Percentiles rank a stretch among this genome's conserved stretches.
Conservation (phyloP, 1,140 invertebrate species). For the Achroia grisella region DNA sequence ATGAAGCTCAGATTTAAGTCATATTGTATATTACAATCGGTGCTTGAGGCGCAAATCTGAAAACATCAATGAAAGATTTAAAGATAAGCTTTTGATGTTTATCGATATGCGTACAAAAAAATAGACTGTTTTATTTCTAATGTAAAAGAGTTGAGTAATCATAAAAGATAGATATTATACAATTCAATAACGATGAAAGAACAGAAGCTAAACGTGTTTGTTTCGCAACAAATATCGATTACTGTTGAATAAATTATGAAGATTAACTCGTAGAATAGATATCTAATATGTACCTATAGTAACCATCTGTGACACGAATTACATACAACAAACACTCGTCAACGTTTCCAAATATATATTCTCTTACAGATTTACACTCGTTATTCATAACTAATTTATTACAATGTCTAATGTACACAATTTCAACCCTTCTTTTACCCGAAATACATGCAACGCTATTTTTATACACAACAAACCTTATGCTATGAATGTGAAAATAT, state of each 20-base stretch:
- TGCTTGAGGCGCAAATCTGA: too few relatives aligned
- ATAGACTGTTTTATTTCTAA: too few relatives aligned
- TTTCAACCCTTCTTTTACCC: conserved; percentile 60
- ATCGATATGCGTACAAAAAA: too few relatives aligned
- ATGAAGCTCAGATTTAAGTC: too few relatives aligned
- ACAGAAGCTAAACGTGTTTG: conserved; percentile 64
- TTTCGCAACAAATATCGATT: conserved; percentile 46
- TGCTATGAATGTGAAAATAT: conserved; percentile 69
- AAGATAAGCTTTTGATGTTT: too few relatives aligned
- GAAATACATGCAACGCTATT: conserved; percentile 62
- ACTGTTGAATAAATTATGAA: conserved; percentile 50
- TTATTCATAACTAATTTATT: conserved; percentile 61
- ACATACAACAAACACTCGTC: conserved; percentile 66
- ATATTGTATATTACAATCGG: too few relatives aligned
- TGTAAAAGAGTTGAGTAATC: too few relatives aligned
- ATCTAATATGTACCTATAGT: conserved; percentile 55
- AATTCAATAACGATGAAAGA: too few relatives aligned
- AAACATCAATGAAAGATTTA: too few relatives aligned
- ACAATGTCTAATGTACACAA: conserved; percentile 66
- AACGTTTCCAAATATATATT: conserved; percentile 72
- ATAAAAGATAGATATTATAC: too few relatives aligned
- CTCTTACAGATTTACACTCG: conserved; percentile 61
- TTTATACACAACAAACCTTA: conserved; percentile 71
- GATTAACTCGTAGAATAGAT: conserved; percentile 57
- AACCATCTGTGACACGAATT: conserved; percentile 61